Evolutionary conservation across 2,797 vertebrate genomes (phyloP).

Genomic region (Melanotaenia boesemani): DNA sequence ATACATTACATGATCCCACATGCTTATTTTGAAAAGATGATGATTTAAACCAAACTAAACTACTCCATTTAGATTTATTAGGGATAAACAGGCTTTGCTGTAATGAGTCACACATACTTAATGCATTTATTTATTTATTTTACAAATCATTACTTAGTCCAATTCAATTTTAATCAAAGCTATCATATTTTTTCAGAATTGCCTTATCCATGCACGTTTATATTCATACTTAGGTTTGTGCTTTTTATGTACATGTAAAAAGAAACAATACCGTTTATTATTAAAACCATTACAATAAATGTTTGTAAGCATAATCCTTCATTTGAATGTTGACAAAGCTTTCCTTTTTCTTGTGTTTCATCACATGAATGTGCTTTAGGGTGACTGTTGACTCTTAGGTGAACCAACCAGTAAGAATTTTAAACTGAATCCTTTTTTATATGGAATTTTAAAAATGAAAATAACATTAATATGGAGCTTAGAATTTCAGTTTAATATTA

Average conservation of each 20-base stretch:
- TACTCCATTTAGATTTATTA: neutral
- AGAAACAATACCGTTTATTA: constrained; percentile 1
- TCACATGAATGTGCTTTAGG: constrained; percentile 66
- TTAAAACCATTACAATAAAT: neutral
- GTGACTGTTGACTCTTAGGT: constrained; percentile 27
- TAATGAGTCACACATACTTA: constrained; percentile 5
- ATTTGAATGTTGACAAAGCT: constrained; percentile 58
- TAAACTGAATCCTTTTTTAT: constrained; percentile 11
- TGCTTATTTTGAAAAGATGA: neutral
- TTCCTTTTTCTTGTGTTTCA: constrained; percentile 46
- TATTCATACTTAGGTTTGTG: neutral
- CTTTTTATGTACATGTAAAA: neutral
- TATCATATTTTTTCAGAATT: neutral
- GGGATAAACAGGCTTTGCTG: neutral
- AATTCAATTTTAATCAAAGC: neutral
- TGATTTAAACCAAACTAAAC: neutral
- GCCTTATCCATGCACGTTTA: neutral
- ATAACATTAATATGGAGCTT: constrained; percentile 1
- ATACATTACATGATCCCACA: neutral
- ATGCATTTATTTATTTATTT: neutral
- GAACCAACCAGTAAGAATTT: constrained; percentile 7
- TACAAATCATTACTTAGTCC: neutral
- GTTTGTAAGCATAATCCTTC: constrained; percentile 32
- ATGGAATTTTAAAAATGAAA: neutral
- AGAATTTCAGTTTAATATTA: constrained; percentile 5